phyloP scores from a whole-genome alignment of 1,140 invertebrate genomes.

The Phocides pigmalion region DNA sequence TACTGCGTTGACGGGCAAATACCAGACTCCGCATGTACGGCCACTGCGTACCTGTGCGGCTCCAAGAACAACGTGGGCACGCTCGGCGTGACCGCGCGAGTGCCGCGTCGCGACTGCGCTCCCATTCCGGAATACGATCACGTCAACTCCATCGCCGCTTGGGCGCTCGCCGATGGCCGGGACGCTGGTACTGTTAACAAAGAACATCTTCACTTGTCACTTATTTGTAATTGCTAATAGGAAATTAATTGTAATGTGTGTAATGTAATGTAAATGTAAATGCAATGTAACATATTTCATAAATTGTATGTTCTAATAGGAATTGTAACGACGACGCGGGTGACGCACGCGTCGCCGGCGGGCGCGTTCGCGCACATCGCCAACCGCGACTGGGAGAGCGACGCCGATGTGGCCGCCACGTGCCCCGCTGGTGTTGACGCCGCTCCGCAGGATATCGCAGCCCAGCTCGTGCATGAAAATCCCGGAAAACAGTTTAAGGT shows the following conservation, averaged over 20 bases:
- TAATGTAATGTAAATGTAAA: too few species aligned
- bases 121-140: constrained; percentile 81
- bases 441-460: constrained; percentile 89
- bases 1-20: constrained; percentile 90
- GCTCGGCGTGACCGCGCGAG: constrained; percentile 88
- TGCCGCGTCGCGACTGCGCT: constrained; percentile 84
- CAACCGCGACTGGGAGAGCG: constrained; percentile 88
- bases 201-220: background rate
- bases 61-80: constrained; percentile 91
- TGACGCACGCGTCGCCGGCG: constrained; percentile 92
- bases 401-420: constrained; percentile 87
- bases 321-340: constrained; percentile 89
- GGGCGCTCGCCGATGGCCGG: constrained; percentile 88
- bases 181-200: constrained; percentile 74
- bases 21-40: constrained; percentile 90
- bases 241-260: too few species aligned
- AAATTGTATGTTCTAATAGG: constrained; percentile 67
- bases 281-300: too few species aligned
- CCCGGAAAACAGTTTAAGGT: constrained; percentile 86
- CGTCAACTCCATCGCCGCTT: constrained; percentile 87
- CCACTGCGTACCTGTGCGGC: constrained; percentile 91
- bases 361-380: constrained; percentile 86
- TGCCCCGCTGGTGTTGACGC: too few species aligned
- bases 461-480: constrained; percentile 87
- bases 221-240: background rate